A percentile compares a stretch with the other conserved stretches of the same genome.
phyloP scores from a whole-genome alignment of 2,888 invertebrate species.

The Drosophila quinaria region DNA sequence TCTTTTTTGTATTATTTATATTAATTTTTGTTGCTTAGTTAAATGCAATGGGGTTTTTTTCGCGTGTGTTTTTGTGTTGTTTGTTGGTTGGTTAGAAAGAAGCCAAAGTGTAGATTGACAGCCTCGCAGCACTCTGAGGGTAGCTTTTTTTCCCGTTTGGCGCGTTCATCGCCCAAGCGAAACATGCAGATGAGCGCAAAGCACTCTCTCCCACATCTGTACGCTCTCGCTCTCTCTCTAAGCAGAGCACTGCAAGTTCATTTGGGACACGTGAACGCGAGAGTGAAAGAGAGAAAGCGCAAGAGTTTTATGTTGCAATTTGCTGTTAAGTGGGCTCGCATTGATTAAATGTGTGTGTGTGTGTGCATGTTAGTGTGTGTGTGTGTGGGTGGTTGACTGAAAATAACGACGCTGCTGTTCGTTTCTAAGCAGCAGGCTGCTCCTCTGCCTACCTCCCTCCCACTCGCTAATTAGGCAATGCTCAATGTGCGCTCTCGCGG shows the following conservation, averaged over 20 bases:
- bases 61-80: conserved; percentile 40
- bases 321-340: conserved; percentile 37
- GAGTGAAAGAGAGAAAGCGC: conserved; percentile 17
- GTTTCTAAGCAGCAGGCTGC: conserved; percentile 36
- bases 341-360: conserved; percentile 35
- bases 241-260: conserved; percentile 26
- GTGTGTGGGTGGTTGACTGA: conserved; percentile 41
- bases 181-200: conserved; percentile 66
- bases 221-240: conserved; percentile 24
- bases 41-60: conserved; percentile 21
- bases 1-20: conserved; percentile 9
- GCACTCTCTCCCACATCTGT: conserved; percentile 4
- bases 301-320: conserved; percentile 62
- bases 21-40: conserved; percentile 23
- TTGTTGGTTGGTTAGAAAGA: conserved; percentile 83
- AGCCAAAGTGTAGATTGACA: conserved; percentile 86
- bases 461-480: conserved; percentile 43
- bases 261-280: conserved; percentile 20
- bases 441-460: neutral
- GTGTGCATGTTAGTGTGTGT: conserved; percentile 20
- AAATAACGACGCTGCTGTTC: conserved; percentile 31
- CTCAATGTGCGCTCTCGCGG: conserved; percentile 24
- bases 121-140: conserved; percentile 81
- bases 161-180: conserved; percentile 72
- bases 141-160: conserved; percentile 80